phyloP scores from a whole-genome alignment of 2,797 vertebrate species.

The Philypnodon macrostomus region DNA sequence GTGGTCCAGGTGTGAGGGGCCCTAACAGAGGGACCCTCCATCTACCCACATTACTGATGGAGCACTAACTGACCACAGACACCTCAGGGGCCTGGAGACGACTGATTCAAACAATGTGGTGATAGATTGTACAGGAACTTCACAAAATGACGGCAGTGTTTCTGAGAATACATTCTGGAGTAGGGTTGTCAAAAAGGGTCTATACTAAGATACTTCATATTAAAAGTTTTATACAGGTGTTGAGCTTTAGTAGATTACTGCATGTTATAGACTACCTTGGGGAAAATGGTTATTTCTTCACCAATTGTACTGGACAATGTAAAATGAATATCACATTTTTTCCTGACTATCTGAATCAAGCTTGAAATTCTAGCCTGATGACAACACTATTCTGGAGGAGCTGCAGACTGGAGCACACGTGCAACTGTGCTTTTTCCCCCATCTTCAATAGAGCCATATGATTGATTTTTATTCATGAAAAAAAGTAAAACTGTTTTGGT shows the following conservation, averaged over 20 bases:
- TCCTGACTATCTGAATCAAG: no score
- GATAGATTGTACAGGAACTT: slow-evolving; percentile 36
- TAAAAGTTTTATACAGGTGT: no score
- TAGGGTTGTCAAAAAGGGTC: no score
- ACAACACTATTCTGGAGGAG: no score
- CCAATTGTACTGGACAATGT: no score
- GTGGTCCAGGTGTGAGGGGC: slow-evolving; percentile 68
- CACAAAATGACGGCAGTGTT: slow-evolving; percentile 21
- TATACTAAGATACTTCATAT: no score
- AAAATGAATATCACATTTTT: no score
- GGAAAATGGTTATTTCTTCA: no score
- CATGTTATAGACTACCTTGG: no score
- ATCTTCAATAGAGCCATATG: slow-evolving; percentile 44
- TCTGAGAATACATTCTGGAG: no score
- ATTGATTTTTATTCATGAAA: slow-evolving; percentile 57
- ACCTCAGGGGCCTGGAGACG: slow-evolving; percentile 49
- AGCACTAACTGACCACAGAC: slow-evolving; percentile 62
- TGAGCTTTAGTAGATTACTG: no score
- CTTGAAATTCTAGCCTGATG: no score
- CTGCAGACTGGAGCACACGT: slow-evolving; percentile 40
- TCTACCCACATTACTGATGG: slow-evolving; percentile 46
- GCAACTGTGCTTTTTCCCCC: slow-evolving; percentile 36
- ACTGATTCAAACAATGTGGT: slow-evolving; percentile 37
- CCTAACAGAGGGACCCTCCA: slow-evolving; percentile 30
- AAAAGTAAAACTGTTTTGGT: slow-evolving; percentile 53